phyloP scores from a whole-genome alignment of 2,797 vertebrate species.

The Lagorchestes hirsutus region DNA sequence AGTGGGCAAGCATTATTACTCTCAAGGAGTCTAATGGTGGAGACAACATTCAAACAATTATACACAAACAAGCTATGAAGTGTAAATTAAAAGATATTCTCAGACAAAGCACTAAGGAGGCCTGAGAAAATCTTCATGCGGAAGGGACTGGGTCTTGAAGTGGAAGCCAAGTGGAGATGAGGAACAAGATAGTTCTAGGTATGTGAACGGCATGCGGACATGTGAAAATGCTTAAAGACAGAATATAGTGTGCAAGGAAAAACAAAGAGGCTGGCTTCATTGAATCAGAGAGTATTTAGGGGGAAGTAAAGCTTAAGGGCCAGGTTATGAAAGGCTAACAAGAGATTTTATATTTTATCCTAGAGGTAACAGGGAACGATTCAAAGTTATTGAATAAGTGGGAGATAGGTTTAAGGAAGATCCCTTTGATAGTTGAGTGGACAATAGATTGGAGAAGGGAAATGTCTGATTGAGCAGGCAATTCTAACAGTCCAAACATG shows the following conservation, averaged over 20 bases:
- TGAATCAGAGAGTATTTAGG: too few species aligned
- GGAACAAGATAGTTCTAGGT: too few species aligned
- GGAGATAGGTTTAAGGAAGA: not conserved
- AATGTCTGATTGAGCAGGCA: not conserved
- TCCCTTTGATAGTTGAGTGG: not conserved
- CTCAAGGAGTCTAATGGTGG: not conserved
- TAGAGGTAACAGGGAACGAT: not conserved
- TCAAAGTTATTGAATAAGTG: not conserved
- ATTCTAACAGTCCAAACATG: not conserved
- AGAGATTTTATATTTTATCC: not conserved
- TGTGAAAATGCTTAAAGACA: too few species aligned
- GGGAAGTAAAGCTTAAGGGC: too few species aligned
- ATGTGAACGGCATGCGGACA: too few species aligned
- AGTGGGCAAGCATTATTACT: not conserved
- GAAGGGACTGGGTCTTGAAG: not conserved
- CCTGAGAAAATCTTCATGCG: too few species aligned
- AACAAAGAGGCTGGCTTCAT: too few species aligned
- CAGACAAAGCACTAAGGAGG: not conserved
- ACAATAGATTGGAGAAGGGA: not conserved
- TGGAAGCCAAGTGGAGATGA: too few species aligned
- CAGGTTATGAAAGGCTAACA: not conserved
- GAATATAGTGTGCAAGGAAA: too few species aligned
- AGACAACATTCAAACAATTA: not conserved
- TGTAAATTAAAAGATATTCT: not conserved
- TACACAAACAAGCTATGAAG: not conserved